These are phyloP conservation scores for Merodon equestris DNA, from an alignment of 2,888 invertebrate species.

Conservation along the genomic window DNA sequence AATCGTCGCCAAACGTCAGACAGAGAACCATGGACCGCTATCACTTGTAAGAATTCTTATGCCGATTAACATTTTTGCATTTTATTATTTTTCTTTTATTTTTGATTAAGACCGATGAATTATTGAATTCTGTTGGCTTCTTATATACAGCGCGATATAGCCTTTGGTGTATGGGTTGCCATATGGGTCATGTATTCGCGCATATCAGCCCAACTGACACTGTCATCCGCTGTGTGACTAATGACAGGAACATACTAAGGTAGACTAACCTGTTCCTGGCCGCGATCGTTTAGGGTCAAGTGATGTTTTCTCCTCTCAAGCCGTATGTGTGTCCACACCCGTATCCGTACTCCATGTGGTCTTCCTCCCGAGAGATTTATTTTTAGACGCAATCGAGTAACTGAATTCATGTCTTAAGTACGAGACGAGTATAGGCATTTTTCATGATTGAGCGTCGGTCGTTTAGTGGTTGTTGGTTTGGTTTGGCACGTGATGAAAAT, in stretches of 20 bases:
- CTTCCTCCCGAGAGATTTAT: slow-evolving; percentile 37
- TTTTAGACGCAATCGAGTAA: slow-evolving; percentile 46
- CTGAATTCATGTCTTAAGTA: slow-evolving; percentile 40
- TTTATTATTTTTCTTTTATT: slow-evolving; percentile 51
- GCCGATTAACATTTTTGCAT: slow-evolving; percentile 59
- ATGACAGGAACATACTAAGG: slow-evolving; percentile 47
- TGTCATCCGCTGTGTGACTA: slow-evolving; percentile 47
- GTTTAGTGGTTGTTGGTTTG: no score
- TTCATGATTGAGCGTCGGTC: no score
- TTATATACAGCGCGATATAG: neutral
- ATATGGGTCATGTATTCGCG: slow-evolving; percentile 49
- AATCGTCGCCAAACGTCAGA: slow-evolving; percentile 14
- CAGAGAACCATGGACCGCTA: slow-evolving; percentile 36
- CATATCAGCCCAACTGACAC: slow-evolving; percentile 4
- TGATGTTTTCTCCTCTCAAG: slow-evolving; percentile 35
- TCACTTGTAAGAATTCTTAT: slow-evolving; percentile 45
- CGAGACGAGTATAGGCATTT: no score
- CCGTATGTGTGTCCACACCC: neutral
- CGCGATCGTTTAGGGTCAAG: slow-evolving; percentile 63
- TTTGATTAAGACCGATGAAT: slow-evolving; percentile 54
- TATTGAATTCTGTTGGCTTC: slow-evolving; percentile 45
- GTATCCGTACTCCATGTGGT: neutral
- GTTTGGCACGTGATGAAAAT: slow-evolving; percentile 58
- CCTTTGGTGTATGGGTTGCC: slow-evolving; percentile 5
- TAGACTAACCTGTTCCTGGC: slow-evolving; percentile 58